Evolutionary conservation across 2,113 vertebrate species (phyloP), one percentile per base, ranked within the genome.

Genomic region (Candoia aspera): DNA sequence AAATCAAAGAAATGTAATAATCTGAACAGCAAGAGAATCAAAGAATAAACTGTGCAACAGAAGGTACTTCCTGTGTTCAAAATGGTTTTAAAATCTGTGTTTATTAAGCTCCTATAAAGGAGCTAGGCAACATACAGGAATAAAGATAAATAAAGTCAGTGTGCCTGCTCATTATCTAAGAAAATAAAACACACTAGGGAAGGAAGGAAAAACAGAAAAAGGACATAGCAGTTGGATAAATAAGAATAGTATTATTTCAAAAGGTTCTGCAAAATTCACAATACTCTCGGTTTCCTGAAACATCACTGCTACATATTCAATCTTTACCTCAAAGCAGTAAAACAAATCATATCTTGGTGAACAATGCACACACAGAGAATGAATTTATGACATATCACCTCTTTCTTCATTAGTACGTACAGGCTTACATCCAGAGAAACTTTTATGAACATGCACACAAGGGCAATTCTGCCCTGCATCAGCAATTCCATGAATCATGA

Each of bases 141-240:
- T 91, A 62, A 86, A 86, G 13, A 85, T 60, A 90, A 91, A 91
- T 85, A 86, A 90, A 90, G 46, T 46, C 58, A 86, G 83, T 53
- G 46, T 91, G 90, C 79, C 58, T 58, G 57, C 42, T 54, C 84
- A 91, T 29, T 24, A 58, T 33, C 26, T 62, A 85, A 84, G 79
- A 85, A 84, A 86, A n/a, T 46, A 91, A 86, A 53, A 60, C 59
- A 91, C 33, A 58, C 53, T 29, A 84, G 19, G 24, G 79, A 62
- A 85, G 33, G 57, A 64, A 85, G 33, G n/a, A 17, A 49, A 29
- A 86, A 54, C 12, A 55, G n/a, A n/a, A n/a, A 84, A 54, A 12
- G 53, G 33, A 87, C 49, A 57, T 42, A 29, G 26, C 57, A 62
- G 13, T n/a, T 26, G 29, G 10, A 57, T 68, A 68, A 68, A 33